Evolutionary conservation across 2,113 vertebrate species (phyloP).

Genomic region (Pygathrix nemaeus): DNA sequence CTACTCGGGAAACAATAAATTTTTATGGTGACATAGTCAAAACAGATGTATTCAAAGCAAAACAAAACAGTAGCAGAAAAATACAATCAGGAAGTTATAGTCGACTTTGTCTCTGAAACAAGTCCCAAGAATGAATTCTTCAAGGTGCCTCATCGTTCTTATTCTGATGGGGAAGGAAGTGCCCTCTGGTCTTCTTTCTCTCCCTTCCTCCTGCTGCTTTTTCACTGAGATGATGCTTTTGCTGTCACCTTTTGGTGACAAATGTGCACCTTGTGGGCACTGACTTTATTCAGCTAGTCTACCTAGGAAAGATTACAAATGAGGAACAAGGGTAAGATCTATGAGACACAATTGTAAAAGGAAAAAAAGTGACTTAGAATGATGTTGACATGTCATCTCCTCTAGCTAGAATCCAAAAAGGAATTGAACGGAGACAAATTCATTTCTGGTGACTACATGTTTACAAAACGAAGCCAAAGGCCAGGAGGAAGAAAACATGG

Average conservation of each 20-base stretch:
- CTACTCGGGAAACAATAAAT: not conserved
- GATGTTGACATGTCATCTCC: not conserved
- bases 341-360: not conserved
- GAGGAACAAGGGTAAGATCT: not conserved
- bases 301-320: constrained; percentile 48
- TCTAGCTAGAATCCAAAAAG: not conserved
- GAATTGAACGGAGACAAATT: not conserved
- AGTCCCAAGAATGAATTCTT: not conserved
- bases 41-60: constrained; percentile 8
- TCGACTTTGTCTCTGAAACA: not conserved
- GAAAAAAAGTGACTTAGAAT: not conserved
- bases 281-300: constrained; percentile 59
- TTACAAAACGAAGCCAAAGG: not conserved
- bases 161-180: not conserved
- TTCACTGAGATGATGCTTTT: not conserved
- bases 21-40: not conserved
- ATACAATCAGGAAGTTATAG: not conserved
- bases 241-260: constrained; percentile 31
- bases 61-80: not conserved
- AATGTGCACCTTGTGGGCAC: not conserved
- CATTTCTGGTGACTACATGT: not conserved
- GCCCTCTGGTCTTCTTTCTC: not conserved
- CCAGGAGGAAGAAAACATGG: not conserved
- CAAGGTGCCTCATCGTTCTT: not conserved
- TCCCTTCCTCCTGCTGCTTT: not conserved